A percentile compares a stretch with the other conserved stretches of the same genome.
Conservation (phyloP, 2,888 invertebrate genomes). For the Chrysolina americana region DNA sequence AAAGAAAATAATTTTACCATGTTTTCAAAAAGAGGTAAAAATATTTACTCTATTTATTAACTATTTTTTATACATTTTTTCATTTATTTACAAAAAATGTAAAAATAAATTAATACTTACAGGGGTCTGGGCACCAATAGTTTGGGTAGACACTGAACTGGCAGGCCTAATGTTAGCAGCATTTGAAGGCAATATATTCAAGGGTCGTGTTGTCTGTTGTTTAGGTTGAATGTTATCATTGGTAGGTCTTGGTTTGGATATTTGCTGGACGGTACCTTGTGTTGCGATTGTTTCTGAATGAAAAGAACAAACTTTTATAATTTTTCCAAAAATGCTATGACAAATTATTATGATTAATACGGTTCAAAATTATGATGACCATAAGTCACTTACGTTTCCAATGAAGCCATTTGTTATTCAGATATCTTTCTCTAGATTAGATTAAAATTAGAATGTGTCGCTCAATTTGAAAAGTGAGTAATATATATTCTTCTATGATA, state of each 20-base stretch:
- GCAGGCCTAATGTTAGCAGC: constrained; percentile 80
- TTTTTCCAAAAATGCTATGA: not conserved
- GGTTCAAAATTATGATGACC: too few species aligned
- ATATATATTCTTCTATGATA: too few species aligned
- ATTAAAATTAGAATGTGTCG: too few species aligned
- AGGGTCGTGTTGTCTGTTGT: constrained; percentile 67
- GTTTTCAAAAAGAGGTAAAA: too few species aligned
- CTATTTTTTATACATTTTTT: too few species aligned
- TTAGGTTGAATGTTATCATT: constrained; percentile 73
- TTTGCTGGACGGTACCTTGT: constrained; percentile 70
- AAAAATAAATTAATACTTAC: constrained; percentile 64
- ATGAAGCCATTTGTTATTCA: too few species aligned
- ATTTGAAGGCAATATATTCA: constrained; percentile 71
- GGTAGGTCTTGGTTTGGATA: constrained; percentile 71
- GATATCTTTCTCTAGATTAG: too few species aligned
- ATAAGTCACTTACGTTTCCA: too few species aligned
- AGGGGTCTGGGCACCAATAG: constrained; percentile 74
- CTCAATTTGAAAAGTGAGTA: too few species aligned
- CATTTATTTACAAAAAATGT: constrained; percentile 1
- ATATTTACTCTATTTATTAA: too few species aligned
- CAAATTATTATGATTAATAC: not conserved
- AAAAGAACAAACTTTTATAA: constrained; percentile 21
- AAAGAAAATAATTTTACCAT: too few species aligned
- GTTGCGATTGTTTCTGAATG: constrained; percentile 65
- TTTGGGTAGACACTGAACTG: constrained; percentile 90